Base-by-base conservation (phyloP, 2,888 invertebrate genomes). In the Drosophila mulleri region DNA sequence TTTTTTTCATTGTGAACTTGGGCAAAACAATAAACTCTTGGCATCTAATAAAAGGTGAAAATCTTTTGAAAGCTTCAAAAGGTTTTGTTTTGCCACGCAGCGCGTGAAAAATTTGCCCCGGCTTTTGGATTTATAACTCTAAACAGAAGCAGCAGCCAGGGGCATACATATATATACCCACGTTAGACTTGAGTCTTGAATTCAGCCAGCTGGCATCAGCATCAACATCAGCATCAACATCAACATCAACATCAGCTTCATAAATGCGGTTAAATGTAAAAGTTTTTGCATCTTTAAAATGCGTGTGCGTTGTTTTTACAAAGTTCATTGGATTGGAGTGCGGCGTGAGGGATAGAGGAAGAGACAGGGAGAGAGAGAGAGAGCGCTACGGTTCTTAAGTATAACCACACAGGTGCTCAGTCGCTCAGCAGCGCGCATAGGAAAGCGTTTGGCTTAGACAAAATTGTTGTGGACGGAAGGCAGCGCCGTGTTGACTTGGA, bases 251-350 rank as follows among this genome's bases (percentile, higher is more conserved):
- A 78, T 84, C 81, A 69, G 87, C 68, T 70, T 72, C 89, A 89
- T 89, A 87, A 89, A 84, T 89, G 88, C 78, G 84, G 89, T 89
- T 87, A 89, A 89, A 84, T 89, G 88, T 87, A 89, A 84, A 84
- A 84, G 84, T 84, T 84, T 83, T 75, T 72, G 87, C 83, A 81
- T 87, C 72, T 78, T 78, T 71, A 71, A 69, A 80, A 84, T 72
- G 75, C 75, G 69, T 73, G 53, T 67, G 85, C 70, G 68, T 54
- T 83, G 83, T 89, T 83, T 86, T 72, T 67, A 47, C 74, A 50
- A 89, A 83, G 81, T 86, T 83, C 73, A 80, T 67, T 67, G 63
- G 48, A 67, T 78, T 66, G 66, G 52, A 56, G 44, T 52, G 44
- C 20, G 37, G 48, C 45, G 26, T 1, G 26, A 26, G n/a, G 26